These are phyloP conservation scores for Sinocyclocheilus grahami DNA, from an alignment of 2,113 vertebrate species.

Conservation along the genomic window DNA sequence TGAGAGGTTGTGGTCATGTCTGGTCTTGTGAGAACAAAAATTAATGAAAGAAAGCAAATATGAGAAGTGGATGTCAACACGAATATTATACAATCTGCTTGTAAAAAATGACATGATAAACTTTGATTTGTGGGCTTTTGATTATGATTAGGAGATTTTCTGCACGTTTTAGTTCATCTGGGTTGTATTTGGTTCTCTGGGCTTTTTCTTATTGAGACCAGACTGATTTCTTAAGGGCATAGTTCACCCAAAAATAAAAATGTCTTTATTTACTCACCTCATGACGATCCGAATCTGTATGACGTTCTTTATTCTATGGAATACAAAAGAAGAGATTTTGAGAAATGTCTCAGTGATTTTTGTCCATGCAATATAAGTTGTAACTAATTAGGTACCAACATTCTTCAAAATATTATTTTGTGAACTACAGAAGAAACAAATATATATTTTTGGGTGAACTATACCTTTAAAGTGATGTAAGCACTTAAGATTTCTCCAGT, in stretches of 20 bases:
- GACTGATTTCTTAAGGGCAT: slow-evolving; percentile 6
- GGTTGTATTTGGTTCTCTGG: not conserved
- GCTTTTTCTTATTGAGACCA: not conserved
- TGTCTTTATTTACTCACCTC: not conserved
- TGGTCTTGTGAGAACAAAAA: slow-evolving; percentile 16
- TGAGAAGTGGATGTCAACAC: slow-evolving; percentile 7
- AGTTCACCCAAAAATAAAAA: not conserved
- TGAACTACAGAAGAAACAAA: not conserved
- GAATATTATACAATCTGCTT: slow-evolving; percentile 21
- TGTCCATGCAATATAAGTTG: not conserved
- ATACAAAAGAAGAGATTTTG: not conserved
- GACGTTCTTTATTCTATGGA: not conserved
- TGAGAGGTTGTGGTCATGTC: slow-evolving; percentile 25
- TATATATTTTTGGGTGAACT: no score
- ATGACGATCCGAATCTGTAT: not conserved
- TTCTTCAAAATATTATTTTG: no score
- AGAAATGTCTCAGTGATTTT: not conserved
- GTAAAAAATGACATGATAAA: slow-evolving; percentile 23
- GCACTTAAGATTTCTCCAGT: not conserved
- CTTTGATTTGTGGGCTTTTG: slow-evolving; percentile 12
- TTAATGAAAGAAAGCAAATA: slow-evolving; percentile 60
- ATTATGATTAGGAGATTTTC: slow-evolving; percentile 17
- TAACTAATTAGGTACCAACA: no score
- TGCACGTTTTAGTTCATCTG: not conserved
- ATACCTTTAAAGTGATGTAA: not conserved